A percentile compares a stretch with the other conserved stretches of the same genome.
phyloP scores from a whole-genome alignment of 1,140 invertebrate genomes.

The Heterodera carotae region DNA sequence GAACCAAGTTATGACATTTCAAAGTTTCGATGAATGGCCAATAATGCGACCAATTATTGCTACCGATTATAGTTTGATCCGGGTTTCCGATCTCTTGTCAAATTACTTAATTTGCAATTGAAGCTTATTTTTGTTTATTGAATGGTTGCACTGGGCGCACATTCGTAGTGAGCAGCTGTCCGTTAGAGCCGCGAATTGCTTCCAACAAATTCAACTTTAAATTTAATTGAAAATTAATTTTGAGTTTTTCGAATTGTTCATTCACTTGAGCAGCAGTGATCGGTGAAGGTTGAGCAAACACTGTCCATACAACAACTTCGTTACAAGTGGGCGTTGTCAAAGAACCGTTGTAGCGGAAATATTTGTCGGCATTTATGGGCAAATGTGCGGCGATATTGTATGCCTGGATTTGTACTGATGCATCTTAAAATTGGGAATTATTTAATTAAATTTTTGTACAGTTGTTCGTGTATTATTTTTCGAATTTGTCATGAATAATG shows the following conservation, averaged over 20 bases:
- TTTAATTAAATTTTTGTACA: no score
- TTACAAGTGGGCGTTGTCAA: conserved; percentile 86
- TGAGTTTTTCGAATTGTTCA: no score
- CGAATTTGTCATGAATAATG: no score
- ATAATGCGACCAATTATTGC: no score
- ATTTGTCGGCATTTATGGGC: conserved; percentile 48
- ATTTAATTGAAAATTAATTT: neutral
- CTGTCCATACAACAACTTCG: conserved; percentile 84
- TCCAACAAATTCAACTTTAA: neutral
- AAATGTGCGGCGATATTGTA: conserved; percentile 21
- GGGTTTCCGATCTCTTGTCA: no score
- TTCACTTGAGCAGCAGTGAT: conserved; percentile 24
- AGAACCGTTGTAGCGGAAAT: conserved; percentile 79
- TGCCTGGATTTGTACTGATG: neutral
- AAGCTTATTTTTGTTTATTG: neutral
- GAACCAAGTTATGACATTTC: no score
- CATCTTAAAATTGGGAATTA: conserved; percentile 26
- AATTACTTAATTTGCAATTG: no score
- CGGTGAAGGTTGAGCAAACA: conserved; percentile 72
- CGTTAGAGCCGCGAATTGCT: conserved; percentile 4
- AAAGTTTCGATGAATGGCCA: no score
- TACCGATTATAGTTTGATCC: no score
- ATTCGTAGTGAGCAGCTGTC: neutral
- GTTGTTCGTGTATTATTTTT: no score
- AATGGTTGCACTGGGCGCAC: conserved; percentile 3